Percentiles rank a stretch among this genome's conserved stretches.
These are phyloP conservation scores for Alcedo quadribrachys DNA, from an alignment of 2,797 vertebrate species.

Conservation along the genomic window DNA sequence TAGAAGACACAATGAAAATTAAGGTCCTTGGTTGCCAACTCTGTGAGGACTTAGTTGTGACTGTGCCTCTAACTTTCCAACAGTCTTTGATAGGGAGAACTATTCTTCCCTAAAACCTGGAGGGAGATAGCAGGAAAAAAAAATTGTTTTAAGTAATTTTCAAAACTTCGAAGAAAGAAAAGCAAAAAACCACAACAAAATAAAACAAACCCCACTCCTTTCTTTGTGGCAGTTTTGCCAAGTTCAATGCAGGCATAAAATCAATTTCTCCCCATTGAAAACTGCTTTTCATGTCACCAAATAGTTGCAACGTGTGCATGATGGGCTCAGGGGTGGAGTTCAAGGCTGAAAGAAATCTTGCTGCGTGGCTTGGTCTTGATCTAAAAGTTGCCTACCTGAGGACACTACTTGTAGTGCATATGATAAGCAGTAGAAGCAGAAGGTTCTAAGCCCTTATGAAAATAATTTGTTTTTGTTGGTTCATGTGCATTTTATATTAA, in stretches of 20 bases:
- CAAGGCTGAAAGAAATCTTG: background rate
- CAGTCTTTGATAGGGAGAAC: background rate
- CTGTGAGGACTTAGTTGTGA: too few relatives aligned
- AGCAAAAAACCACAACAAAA: background rate
- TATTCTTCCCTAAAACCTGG: background rate
- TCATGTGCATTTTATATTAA: background rate
- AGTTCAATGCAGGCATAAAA: constrained; percentile 6
- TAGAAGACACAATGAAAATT: accelerated
- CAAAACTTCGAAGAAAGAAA: background rate
- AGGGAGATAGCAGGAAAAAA: background rate
- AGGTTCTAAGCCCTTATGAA: background rate
- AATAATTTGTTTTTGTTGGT: background rate
- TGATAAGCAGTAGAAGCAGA: background rate
- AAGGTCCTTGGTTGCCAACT: background rate
- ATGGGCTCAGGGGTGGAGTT: background rate
- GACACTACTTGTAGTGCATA: background rate
- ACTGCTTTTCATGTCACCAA: constrained; percentile 14
- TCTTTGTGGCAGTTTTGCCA: background rate
- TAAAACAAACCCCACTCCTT: background rate
- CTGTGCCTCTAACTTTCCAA: background rate
- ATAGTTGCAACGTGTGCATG: accelerated
- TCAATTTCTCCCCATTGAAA: constrained; percentile 9
- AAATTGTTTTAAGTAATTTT: background rate
- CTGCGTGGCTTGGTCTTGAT: background rate
- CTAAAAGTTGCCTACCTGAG: background rate